Evolutionary conservation across 2,113 vertebrate genomes (phyloP).

Genomic region (Crocuta crocuta): DNA sequence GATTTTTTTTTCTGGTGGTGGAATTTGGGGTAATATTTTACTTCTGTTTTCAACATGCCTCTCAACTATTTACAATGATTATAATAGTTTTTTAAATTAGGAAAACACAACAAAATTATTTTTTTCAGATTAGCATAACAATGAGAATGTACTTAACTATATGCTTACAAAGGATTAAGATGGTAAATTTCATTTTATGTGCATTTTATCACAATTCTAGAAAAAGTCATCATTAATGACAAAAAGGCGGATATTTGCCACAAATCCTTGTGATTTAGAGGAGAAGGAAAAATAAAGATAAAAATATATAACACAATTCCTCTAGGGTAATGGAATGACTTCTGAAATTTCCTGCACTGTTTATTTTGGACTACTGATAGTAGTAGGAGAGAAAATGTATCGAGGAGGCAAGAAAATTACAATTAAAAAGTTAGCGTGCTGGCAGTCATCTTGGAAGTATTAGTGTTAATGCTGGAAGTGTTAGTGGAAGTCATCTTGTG

Average conservation of each 20-base stretch:
- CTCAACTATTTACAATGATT: neutral
- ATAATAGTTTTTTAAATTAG: neutral
- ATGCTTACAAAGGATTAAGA: neutral
- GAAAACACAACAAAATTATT: neutral
- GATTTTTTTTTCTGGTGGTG: neutral
- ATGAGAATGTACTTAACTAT: neutral
- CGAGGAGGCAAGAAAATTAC: neutral
- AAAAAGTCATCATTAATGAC: neutral
- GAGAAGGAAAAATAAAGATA: constrained; percentile 32
- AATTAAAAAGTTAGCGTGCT: neutral
- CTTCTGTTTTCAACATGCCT: neutral
- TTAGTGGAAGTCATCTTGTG: neutral
- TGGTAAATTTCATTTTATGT: neutral
- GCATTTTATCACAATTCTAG: neutral
- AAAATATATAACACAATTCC: neutral
- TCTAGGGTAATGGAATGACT: neutral
- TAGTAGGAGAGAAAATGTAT: neutral
- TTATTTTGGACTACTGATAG: neutral
- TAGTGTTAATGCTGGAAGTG: no score
- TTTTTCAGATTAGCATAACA: neutral
- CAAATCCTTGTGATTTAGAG: neutral
- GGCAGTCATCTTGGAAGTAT: no score
- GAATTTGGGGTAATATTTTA: neutral
- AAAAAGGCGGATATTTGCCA: neutral
- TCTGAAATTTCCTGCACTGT: neutral